Evolutionary conservation across 2,888 invertebrate species (phyloP).

Genomic region (Colostygia pectinataria): DNA sequence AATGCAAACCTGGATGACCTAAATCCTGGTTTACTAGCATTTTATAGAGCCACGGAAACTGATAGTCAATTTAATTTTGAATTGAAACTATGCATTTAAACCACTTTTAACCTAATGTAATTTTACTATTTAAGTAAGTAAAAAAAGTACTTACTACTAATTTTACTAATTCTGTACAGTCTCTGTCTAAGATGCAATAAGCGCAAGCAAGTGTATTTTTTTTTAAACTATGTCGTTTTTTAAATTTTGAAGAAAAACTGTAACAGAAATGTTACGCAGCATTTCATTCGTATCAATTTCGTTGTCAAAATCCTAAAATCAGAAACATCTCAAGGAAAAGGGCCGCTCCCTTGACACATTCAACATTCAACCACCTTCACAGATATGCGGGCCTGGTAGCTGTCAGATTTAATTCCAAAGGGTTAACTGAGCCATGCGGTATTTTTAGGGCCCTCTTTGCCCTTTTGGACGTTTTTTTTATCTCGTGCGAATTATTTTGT

Average conservation of each 20-base stretch:
- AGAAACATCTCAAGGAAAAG: constrained; percentile 15
- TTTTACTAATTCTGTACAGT: too few relatives aligned
- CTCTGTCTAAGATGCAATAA: too few relatives aligned
- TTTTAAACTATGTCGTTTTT: too few relatives aligned
- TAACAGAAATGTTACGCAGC: not conserved
- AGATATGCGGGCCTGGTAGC: constrained; percentile 50
- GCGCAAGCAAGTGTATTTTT: too few relatives aligned
- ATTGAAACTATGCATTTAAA: too few relatives aligned
- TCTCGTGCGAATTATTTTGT: constrained; percentile 14
- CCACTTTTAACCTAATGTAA: too few relatives aligned
- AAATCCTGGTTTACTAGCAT: too few relatives aligned
- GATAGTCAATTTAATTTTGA: too few relatives aligned
- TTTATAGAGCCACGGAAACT: too few relatives aligned
- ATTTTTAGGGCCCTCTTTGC: constrained; percentile 26
- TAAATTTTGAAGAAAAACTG: constrained; percentile 22
- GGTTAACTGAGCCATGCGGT: constrained; percentile 38
- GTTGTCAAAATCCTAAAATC: constrained; percentile 11
- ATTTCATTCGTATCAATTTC: constrained; percentile 1
- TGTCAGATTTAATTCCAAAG: constrained; percentile 46
- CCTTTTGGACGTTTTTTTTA: constrained; percentile 21
- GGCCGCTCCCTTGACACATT: constrained; percentile 40
- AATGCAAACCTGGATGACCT: not conserved
- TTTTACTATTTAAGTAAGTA: too few relatives aligned
- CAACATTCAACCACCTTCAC: constrained; percentile 46
- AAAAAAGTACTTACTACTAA: too few relatives aligned